Evolutionary conservation across 2,888 invertebrate genomes (phyloP), one percentile per base, ranked within the genome.

Genomic region (Epinotia brunnichana): DNA sequence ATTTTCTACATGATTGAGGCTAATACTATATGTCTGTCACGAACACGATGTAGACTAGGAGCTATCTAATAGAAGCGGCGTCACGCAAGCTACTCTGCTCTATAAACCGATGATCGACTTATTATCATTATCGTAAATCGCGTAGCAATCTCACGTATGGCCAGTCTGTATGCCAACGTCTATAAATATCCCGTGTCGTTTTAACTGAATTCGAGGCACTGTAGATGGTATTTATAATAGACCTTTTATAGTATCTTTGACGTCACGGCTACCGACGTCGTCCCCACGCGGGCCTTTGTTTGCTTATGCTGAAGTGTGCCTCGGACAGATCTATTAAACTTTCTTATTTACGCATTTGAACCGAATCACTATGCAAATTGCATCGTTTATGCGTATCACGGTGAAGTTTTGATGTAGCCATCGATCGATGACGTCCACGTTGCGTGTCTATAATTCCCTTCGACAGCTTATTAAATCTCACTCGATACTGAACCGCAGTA

Each of bases 61-160:
- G 24, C 19, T 53, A 62, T 57, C 67, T 56, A 57, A 69, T 24
- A 62, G 70, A 51, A 62, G 41, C 39, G 13, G 17, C 44, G n/a
- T 29, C 62, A 67, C 67, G 61, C 51, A 44, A 35, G 17, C 44
- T 59, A 64, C 39, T 41, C 13, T 19, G 54, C 54, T 61, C 60
- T 66, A 67, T 67, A 67, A 69, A 59, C 63, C 51, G 62, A 66
- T 64, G 53, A 53, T 48, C 64, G 54, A 35, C n/a, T n/a, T n/a
- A n/a, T n/a, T n/a, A 35, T 29, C 53, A 66, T 70, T 74, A 71
- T 62, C 68, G 67, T 74, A 61, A 69, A 64, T 68, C 61, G 69
- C 29, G 60, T 56, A 54, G 51, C 66, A 60, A 63, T 67, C 61
- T 68, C 59, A 10, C 3, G 41, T 19, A 44, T 35, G 63, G 60